phyloP scores from a whole-genome alignment of 2,888 invertebrate genomes.

The Apamea anceps region DNA sequence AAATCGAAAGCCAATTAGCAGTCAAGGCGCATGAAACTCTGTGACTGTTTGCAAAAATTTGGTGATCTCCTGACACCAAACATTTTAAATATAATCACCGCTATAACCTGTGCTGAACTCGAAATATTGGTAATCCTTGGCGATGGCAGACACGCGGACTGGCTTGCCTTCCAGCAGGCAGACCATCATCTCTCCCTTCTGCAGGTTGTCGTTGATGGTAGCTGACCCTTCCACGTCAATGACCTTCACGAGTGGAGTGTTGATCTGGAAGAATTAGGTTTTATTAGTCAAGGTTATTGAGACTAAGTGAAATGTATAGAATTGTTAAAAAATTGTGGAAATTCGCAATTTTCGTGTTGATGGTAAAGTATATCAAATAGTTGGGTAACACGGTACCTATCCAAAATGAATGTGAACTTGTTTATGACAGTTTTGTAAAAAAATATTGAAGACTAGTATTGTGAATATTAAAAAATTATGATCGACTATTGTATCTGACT shows the following conservation, averaged over 20 bases:
- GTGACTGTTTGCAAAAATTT: conserved; percentile 39
- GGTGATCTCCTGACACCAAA: conserved; percentile 65
- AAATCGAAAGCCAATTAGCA: conserved; percentile 39
- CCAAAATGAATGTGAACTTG: not conserved
- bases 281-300: conserved; percentile 4
- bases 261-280: conserved; percentile 70
- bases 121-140: conserved; percentile 90
- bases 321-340: not conserved
- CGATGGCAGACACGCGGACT: conserved; percentile 83
- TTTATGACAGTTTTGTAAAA: too few species aligned
- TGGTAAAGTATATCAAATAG: not conserved
- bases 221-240: conserved; percentile 88
- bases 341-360: not conserved
- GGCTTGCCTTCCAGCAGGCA: conserved; percentile 89
- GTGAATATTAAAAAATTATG: not conserved
- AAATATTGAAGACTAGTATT: not conserved
- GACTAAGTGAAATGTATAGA: not conserved
- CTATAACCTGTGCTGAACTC: conserved; percentile 88
- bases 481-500: not conserved
- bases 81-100: conserved; percentile 82
- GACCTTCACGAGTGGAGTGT: conserved; percentile 88
- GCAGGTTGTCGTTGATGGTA: conserved; percentile 86
- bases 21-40: not conserved
- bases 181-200: conserved; percentile 88
- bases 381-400: not conserved